Percentiles rank a stretch among this genome's conserved stretches.
Conservation (phyloP, 92 coral and sea anemone species). For the Zoanthus sociatus region DNA sequence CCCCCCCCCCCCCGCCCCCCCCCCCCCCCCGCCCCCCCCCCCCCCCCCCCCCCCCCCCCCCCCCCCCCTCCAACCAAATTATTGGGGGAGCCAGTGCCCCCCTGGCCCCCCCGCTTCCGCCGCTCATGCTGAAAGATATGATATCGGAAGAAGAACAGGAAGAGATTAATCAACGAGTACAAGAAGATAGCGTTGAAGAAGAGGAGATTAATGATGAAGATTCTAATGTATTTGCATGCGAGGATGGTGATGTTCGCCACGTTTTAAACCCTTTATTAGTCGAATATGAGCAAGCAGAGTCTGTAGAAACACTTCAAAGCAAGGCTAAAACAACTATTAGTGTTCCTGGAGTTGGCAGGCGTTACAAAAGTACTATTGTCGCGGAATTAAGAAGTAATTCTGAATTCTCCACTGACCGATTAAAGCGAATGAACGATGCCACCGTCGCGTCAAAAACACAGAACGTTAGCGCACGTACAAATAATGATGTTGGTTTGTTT, state of each 20-base stretch:
- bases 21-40: no score
- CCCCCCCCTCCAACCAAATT: no score
- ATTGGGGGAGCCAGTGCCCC: no score
- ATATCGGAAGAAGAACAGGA: constrained; percentile 28
- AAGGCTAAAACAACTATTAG: constrained; percentile 48
- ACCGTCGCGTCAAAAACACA: no score
- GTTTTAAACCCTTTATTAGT: constrained; percentile 56
- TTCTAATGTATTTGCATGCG: constrained; percentile 23
- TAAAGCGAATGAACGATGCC: constrained; percentile 56
- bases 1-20: no score
- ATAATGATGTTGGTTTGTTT: not conserved
- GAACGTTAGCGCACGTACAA: not conserved
- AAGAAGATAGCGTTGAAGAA: constrained; percentile 22
- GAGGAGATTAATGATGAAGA: constrained; percentile 8
- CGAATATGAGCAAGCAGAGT: not conserved
- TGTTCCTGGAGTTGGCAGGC: constrained; percentile 60
- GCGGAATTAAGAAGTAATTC: constrained; percentile 64
- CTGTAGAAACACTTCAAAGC: not conserved
- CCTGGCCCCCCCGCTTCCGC: no score
- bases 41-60: no score
- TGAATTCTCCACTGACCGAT: constrained; percentile 51
- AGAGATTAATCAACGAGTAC: constrained; percentile 17
- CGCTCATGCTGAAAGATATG: constrained; percentile 26
- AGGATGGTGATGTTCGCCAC: constrained; percentile 55
- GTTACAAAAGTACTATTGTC: constrained; percentile 58